Conservation (phyloP, 2,797 vertebrate species). For the Sternarchorhynchus goeldii region DNA sequence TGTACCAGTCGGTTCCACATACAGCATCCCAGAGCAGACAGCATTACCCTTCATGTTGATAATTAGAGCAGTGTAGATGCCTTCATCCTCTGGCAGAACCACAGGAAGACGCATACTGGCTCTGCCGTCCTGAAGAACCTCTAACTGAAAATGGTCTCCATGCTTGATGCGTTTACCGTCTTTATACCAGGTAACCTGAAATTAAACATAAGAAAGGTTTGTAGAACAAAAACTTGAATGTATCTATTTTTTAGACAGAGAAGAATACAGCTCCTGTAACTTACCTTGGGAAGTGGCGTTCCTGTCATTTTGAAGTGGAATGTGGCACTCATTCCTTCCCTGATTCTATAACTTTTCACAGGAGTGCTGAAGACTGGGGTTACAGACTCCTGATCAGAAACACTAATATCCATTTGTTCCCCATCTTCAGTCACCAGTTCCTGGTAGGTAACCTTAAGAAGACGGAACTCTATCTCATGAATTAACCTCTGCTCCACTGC, state of each 20-base stretch:
- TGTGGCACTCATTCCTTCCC: constrained; percentile 94
- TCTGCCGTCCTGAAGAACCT: constrained; percentile 88
- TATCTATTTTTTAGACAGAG: constrained; percentile 1
- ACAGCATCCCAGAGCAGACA: constrained; percentile 94
- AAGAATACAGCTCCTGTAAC: background rate
- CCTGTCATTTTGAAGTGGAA: constrained; percentile 93
- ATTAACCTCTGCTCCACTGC: constrained; percentile 94
- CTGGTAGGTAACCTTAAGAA: constrained; percentile 90
- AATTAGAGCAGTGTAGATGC: constrained; percentile 92
- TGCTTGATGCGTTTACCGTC: constrained; percentile 89
- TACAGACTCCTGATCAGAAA: constrained; percentile 81
- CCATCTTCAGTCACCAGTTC: constrained; percentile 90
- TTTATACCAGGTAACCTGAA: constrained; percentile 94
- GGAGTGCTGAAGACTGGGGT: constrained; percentile 85
- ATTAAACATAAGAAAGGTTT: constrained; percentile 22
- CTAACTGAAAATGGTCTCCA: constrained; percentile 85
- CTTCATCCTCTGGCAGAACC: constrained; percentile 92
- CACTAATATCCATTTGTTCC: constrained; percentile 84
- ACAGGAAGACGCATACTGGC: constrained; percentile 88
- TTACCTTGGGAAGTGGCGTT: constrained; percentile 91
- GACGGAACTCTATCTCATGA: constrained; percentile 93
- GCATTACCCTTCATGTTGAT: constrained; percentile 91
- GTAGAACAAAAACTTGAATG: background rate
- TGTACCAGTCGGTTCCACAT: constrained; percentile 84
- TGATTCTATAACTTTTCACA: constrained; percentile 91